phyloP scores from a whole-genome alignment of 2,113 vertebrate species.

The Callionymus lyra region DNA sequence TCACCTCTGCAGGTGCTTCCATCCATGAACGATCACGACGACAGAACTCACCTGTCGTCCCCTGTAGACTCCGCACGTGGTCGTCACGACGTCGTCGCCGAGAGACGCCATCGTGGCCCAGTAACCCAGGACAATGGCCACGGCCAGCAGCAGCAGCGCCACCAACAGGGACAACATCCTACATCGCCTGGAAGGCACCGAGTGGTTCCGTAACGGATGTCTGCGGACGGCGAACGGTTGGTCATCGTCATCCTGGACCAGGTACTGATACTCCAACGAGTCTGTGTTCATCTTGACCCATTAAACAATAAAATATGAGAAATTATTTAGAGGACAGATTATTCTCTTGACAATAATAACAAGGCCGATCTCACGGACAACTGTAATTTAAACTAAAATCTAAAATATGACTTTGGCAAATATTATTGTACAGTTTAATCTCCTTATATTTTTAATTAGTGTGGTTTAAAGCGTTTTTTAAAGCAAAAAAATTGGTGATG shows the following conservation, averaged over 20 bases:
- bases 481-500: no score
- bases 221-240: constrained; percentile 56
- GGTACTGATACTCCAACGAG: constrained; percentile 65
- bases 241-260: constrained; percentile 65
- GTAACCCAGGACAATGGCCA: constrained; percentile 63
- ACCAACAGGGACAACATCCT: constrained; percentile 48
- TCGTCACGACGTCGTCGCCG: constrained; percentile 45
- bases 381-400: not conserved
- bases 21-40: no score
- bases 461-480: not conserved
- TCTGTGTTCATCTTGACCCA: constrained; percentile 58
- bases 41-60: constrained; percentile 49
- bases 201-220: constrained; percentile 55
- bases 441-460: not conserved
- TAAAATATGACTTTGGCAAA: not conserved
- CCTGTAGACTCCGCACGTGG: constrained; percentile 38
- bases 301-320: constrained; percentile 10
- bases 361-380: no score
- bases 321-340: no score
- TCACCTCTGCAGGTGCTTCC: no score
- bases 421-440: not conserved
- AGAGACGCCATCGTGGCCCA: constrained; percentile 57
- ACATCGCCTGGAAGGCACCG: constrained; percentile 56
- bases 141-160: constrained; percentile 43
- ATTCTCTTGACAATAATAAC: no score